Base-by-base conservation (phyloP, 2,888 invertebrate genomes). In the Epinotia nisella region DNA sequence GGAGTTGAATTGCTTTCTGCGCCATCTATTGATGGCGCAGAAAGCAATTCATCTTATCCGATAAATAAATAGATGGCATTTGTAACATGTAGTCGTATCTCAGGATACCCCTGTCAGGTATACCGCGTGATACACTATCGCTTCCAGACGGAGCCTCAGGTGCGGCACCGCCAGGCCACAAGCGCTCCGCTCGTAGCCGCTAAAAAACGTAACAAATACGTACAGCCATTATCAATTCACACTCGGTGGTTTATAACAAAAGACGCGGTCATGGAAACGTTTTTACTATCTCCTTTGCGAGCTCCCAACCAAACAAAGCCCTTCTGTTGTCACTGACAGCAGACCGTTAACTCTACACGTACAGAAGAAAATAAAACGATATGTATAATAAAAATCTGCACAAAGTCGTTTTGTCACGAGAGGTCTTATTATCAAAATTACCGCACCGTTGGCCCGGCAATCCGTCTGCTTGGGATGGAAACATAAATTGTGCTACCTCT, bases 171-270 rank as follows among this genome's bases (percentile, higher is more conserved):
- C 69, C 53, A 41, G 51, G 24, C 58, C 61, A 58, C 62, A 64
- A 49, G 45, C 55, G 51, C 13, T 24, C 68, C 39, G 10, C n/a
- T 59, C 24, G 21, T 39, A 51, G 29, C 45, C 61, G 51, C 74
- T 45, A 80, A 81, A 81, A 82, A 87, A 85, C 81, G 79, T 78
- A 82, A 85, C 83, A 85, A 89, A 87, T 83, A 84, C 83, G 79
- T 82, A 81, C 83, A 80, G 79, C 82, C 86, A 88, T 90, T 91
- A 90, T 90, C 91, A 89, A 88, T 90, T 90, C 85, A 90, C 90
- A 88, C 83, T 86, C 84, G 83, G 81, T 87, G 88, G 85, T 80
- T 87, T 86, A 83, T 81, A 85, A 90, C 90, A 90, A 90, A 89
- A 85, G 89, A 83, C 80, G 83, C 85, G 82, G 78, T 78, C 85